Evolutionary conservation across 2,888 invertebrate species (phyloP).

Genomic region (Chymomyza caudatula): DNA sequence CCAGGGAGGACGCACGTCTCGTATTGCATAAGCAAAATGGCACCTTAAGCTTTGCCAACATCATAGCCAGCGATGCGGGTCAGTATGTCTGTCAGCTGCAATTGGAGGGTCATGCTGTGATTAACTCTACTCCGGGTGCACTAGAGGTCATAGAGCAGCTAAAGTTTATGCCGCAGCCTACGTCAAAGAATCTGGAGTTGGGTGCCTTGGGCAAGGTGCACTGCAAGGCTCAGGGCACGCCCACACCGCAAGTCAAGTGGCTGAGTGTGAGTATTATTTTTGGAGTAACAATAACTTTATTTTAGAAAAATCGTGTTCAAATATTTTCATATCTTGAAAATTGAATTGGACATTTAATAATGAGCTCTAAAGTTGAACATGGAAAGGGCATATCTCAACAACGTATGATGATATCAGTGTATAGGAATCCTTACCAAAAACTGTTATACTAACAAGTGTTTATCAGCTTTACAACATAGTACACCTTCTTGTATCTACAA

Average conservation of each 20-base stretch:
- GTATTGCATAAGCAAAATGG: constrained; percentile 75
- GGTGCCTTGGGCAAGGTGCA: constrained; percentile 89
- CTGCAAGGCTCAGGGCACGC: constrained; percentile 91
- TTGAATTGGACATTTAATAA: no score
- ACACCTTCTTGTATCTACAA: neutral
- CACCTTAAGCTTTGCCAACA: constrained; percentile 74
- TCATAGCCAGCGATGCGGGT: constrained; percentile 77
- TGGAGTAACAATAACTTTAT: no score
- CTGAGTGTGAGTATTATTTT: constrained; percentile 67
- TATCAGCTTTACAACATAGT: no score
- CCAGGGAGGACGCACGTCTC: constrained; percentile 75
- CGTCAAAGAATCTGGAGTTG: constrained; percentile 90
- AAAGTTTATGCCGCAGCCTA: constrained; percentile 90
- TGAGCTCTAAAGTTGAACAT: no score
- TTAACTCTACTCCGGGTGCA: constrained; percentile 68
- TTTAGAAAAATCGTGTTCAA: no score
- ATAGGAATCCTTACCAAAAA: no score
- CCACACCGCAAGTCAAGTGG: constrained; percentile 79
- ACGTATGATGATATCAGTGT: no score
- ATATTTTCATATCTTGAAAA: no score
- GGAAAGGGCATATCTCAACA: no score
- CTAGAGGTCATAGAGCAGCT: constrained; percentile 83
- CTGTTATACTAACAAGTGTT: no score
- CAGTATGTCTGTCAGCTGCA: constrained; percentile 77
- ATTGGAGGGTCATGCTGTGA: constrained; percentile 75